Evolutionary conservation across 2,113 vertebrate species (phyloP), one percentile per base, ranked within the genome.

Genomic region (Pterophyllum scalare): DNA sequence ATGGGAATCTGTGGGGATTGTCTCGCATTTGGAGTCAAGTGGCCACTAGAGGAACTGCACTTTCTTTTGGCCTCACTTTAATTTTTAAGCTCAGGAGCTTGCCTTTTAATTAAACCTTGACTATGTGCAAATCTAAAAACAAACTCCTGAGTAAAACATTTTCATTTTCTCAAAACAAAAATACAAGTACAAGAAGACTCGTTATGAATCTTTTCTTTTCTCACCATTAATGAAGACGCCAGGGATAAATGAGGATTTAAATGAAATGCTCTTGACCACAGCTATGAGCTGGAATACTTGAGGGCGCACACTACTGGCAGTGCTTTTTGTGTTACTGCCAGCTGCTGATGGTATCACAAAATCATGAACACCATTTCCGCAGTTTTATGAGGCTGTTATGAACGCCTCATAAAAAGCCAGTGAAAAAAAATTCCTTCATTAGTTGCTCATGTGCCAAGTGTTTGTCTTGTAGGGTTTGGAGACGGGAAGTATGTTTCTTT

Each of bases 401-500:
- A n/a, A n/a, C n/a, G n/a, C n/a, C n/a, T n/a, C n/a, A n/a, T n/a
- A n/a, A n/a, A 72, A 54, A 72, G 67, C 19, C 46, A 2, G 46
- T 60, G 40, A 28, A 64, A 59, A 59, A 67, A 64, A 11, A 59
- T 56, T 46, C 24, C 43, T 74, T 60, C 46, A 76, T 76, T 13
- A 64, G 59, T 65, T 31, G 43, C 54, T 87, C 26, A 17, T 64
- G 60, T 33, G 75, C 28, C 83, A 74, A 14, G 1, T 72, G 40
- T 78, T 19, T 61, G 59, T 74, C 38, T 61, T 14, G 0, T 88
- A 99, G 98, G 98, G 86, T 98, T 99, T 10, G 97, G 97, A 0
- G 98, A 98, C 1, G 98, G 97, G 62, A 99, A 99, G 94, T 99
- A 99, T 0, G 89, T 99, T 82, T 98, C 98, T 80, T 99, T 98